These are phyloP conservation scores for Elysia chlorotica DNA, from an alignment of 1,140 invertebrate genomes.

Conservation along the genomic window DNA sequence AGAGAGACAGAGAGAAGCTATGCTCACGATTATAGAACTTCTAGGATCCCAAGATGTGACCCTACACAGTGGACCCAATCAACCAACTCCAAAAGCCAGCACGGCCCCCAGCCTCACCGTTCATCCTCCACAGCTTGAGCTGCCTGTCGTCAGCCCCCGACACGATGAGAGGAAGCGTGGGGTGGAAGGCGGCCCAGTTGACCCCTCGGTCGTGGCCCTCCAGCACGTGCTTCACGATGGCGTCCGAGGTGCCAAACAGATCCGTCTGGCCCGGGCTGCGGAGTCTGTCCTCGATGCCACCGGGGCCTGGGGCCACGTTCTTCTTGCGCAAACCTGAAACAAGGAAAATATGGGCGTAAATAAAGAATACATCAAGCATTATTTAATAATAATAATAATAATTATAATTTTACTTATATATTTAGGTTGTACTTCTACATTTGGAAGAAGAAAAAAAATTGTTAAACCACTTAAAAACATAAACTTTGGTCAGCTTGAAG, in stretches of 20 bases:
- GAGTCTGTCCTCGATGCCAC: conserved; percentile 86
- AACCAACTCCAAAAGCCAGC: too few relatives aligned
- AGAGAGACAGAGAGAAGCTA: too few relatives aligned
- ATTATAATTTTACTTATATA: too few relatives aligned
- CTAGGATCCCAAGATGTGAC: too few relatives aligned
- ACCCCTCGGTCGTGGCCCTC: conserved; percentile 87
- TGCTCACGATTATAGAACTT: too few relatives aligned
- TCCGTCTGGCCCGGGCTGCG: conserved; percentile 86
- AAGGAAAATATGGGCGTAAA: conserved; percentile 1
- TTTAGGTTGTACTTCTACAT: background rate
- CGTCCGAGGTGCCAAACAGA: conserved; percentile 96
- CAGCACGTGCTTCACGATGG: conserved; percentile 95
- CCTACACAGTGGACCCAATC: too few relatives aligned
- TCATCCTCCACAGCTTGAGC: conserved; percentile 99
- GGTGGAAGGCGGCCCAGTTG: conserved; percentile 98
- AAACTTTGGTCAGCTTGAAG: too few relatives aligned
- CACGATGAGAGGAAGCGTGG: conserved; percentile 90
- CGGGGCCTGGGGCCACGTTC: conserved; percentile 93
- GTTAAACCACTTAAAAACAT: background rate
- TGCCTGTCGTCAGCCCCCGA: conserved; percentile 98
- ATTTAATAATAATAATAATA: too few relatives aligned
- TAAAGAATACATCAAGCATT: too few relatives aligned
- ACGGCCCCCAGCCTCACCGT: too few relatives aligned
- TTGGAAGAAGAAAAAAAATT: background rate
- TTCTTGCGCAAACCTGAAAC: conserved; percentile 85